phyloP scores from a whole-genome alignment of 2,797 vertebrate species.

The Scolopax rusticola region DNA sequence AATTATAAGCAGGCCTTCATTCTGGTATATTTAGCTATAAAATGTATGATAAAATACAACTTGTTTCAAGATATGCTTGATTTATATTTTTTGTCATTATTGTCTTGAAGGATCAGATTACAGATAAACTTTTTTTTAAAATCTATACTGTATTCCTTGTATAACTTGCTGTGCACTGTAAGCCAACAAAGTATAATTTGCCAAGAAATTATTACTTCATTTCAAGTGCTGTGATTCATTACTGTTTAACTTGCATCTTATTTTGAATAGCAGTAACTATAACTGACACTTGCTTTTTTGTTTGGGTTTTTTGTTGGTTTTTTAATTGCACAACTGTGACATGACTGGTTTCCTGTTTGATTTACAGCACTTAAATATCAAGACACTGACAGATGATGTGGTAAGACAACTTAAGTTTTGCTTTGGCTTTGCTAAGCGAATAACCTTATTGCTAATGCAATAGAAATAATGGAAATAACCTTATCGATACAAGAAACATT shows the following conservation, averaged over 20 bases:
- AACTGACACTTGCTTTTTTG: not conserved
- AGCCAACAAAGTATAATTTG: not conserved
- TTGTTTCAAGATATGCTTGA: not conserved
- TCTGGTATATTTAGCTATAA: not conserved
- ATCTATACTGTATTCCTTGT: not conserved
- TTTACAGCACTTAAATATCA: constrained; percentile 93
- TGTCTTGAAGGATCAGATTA: not conserved
- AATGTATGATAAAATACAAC: not conserved
- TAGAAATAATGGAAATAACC: constrained; percentile 4
- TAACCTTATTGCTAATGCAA: constrained; percentile 31
- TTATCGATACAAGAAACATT: constrained; percentile 31
- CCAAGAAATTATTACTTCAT: not conserved
- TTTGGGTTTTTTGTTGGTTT: not conserved
- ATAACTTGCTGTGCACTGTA: not conserved
- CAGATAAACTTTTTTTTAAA: not conserved
- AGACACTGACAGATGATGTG: constrained; percentile 95
- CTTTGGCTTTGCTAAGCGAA: constrained; percentile 35
- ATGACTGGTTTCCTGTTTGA: constrained; percentile 72
- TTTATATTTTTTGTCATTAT: not conserved
- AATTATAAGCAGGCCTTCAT: not conserved
- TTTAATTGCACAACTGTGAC: constrained; percentile 14
- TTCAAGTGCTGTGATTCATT: not conserved
- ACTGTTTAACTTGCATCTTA: not conserved
- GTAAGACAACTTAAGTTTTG: constrained; percentile 83
- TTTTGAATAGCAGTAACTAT: not conserved